These are phyloP conservation scores for Danio aesculapii DNA, from an alignment of 2,797 vertebrate genomes.

Conservation along the genomic window DNA sequence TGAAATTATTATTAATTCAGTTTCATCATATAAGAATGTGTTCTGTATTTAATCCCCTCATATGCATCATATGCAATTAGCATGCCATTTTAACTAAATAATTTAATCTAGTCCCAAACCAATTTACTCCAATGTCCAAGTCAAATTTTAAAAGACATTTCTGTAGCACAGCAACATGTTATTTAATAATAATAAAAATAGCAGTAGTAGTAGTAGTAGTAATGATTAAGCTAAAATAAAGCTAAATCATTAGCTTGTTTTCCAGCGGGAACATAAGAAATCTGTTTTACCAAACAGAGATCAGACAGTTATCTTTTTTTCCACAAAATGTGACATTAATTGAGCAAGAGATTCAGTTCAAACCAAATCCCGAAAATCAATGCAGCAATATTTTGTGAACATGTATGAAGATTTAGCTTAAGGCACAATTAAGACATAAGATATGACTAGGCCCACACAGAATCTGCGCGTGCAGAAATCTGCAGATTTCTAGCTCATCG, in stretches of 20 bases:
- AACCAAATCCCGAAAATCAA: constrained; percentile 4
- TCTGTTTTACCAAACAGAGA: constrained; percentile 2
- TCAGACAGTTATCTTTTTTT: constrained; percentile 4
- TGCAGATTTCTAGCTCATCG: too few relatives aligned
- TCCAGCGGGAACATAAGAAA: not conserved
- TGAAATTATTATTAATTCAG: not conserved
- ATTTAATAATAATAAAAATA: not conserved
- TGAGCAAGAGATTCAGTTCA: constrained; percentile 8
- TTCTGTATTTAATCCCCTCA: not conserved
- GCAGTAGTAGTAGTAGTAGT: not conserved
- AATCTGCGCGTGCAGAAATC: too few relatives aligned
- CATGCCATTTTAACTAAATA: not conserved
- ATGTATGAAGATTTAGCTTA: constrained; percentile 23
- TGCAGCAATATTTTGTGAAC: constrained; percentile 12
- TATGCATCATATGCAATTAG: not conserved
- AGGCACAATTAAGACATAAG: constrained; percentile 17
- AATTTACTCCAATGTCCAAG: not conserved
- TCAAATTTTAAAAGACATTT: not conserved
- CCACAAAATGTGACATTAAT: not conserved
- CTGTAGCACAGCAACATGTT: not conserved
- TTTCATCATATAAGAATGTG: not conserved
- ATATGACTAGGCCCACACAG: not conserved
- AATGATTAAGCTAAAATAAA: not conserved
- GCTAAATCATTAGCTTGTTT: not conserved
- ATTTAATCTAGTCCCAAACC: not conserved